Percentiles rank a stretch among this genome's conserved stretches.
Conservation (phyloP, 2,113 vertebrate genomes). For the Neoarius graeffei region DNA sequence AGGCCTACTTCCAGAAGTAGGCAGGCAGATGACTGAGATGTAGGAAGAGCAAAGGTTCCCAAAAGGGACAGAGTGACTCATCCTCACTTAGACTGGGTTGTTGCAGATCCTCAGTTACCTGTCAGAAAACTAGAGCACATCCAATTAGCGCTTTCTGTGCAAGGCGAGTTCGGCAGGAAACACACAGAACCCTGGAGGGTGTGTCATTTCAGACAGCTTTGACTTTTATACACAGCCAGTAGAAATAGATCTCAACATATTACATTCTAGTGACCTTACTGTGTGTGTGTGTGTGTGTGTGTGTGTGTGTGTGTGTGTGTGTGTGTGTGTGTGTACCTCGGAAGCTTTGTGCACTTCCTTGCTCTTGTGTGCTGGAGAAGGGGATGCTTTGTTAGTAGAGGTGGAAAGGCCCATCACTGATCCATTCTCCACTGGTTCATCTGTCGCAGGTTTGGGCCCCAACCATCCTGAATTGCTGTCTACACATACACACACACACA, state of each 20-base stretch:
- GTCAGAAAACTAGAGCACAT: conserved; percentile 52
- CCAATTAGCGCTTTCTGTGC: conserved; percentile 49
- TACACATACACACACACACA: conserved; percentile 50
- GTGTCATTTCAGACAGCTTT: conserved; percentile 19
- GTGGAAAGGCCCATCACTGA: conserved; percentile 73
- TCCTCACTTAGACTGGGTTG: conserved; percentile 24
- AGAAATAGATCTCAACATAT: conserved; percentile 16
- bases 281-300: neutral
- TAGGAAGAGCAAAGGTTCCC: conserved; percentile 36
- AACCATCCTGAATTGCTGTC: conserved; percentile 79
- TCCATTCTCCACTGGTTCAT: conserved; percentile 79
- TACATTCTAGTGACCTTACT: conserved; percentile 15
- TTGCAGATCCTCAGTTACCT: conserved; percentile 39
- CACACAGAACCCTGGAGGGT: conserved; percentile 22
- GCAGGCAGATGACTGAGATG: conserved; percentile 29
- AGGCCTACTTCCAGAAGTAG: conserved; percentile 27
- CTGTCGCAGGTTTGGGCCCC: conserved; percentile 75
- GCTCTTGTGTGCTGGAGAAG: conserved; percentile 66
- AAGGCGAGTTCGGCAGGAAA: conserved; percentile 30
- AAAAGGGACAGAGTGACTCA: conserved; percentile 52
- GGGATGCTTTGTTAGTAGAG: conserved; percentile 56
- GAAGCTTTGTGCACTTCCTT: conserved; percentile 58
- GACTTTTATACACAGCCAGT: conserved; percentile 21
- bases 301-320: conserved; percentile 4
- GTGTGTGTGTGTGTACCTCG: conserved; percentile 69